Base-by-base conservation (phyloP, 2,797 vertebrate species). In the Forpus xanthops region DNA sequence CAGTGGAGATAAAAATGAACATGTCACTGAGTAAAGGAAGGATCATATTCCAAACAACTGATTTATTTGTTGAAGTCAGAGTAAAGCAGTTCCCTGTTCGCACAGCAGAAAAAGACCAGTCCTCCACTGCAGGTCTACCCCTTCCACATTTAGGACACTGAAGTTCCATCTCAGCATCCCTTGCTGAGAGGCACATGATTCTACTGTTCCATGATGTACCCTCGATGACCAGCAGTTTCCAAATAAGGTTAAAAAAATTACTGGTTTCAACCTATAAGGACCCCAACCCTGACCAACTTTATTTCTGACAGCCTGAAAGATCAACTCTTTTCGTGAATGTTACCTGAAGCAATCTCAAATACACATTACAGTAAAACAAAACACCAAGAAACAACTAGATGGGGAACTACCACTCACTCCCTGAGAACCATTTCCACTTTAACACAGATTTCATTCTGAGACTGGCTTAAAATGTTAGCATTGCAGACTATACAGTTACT, bases 61-160 rank as follows among this genome's bases (percentile, higher is more conserved):
- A 85, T 77, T 61, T 50, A 77, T 77, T 77, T 85, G 24, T 62
- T 75, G 78, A 77, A 90, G 55, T 9, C 55, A 85, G 44, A 90
- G 76, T 60, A 85, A 75, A 79, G 37, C 27, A 25, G 41, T 18
- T 85, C 49, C 61, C 56, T 68, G 49, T 56, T 66, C n/a, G 58
- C n/a, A 68, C 25, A 39, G 28, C 21, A 80, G 82, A 80, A 77
- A 83, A 70, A 68, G 75, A 80, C 15, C 16, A 55, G 5, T 56
- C 49, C 44, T 87, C 85, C 60, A 79, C 35, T 61, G 39, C 62
- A 85, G 56, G 24, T 80, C 72, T 89, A 49, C 52, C 76, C 62
- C 86, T 78, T 78, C 84, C 60, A 88, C 68, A 47, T 30, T 92
- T 56, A 96, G 72, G 91, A 93, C 92, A 91, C 19, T 49, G 62